Percentiles rank a stretch among this genome's conserved stretches.
phyloP scores from a whole-genome alignment of 37 sponge, comb jelly and placozoan genomes.

The Crambe crambe region DNA sequence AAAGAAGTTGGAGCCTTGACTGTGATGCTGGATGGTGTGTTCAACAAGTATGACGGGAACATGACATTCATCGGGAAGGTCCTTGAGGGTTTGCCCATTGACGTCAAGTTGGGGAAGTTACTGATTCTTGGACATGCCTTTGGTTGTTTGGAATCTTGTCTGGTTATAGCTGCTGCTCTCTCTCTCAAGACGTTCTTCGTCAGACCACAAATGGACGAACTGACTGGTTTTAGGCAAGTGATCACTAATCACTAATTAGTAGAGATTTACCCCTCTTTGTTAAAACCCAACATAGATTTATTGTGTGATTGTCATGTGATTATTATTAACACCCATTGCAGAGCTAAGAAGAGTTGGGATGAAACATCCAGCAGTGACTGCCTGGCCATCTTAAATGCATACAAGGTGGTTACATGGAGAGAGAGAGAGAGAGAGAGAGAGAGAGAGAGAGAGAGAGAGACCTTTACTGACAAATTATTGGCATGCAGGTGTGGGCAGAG shows the following conservation, averaged over 20 bases:
- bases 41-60: conserved; percentile 85
- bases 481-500: conserved; percentile 11
- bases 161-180: conserved; percentile 77
- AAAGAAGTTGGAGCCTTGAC: conserved; percentile 92
- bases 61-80: conserved; percentile 88
- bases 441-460: background rate
- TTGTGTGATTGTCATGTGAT: conserved; percentile 4
- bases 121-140: conserved; percentile 92
- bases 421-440: too few relatives aligned
- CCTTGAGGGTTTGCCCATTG: conserved; percentile 80
- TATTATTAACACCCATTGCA: too few relatives aligned
- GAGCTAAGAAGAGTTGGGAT: conserved; percentile 79
- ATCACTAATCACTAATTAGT: background rate
- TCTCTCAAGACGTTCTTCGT: conserved; percentile 71
- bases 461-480: background rate
- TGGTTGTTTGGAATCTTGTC: conserved; percentile 80
- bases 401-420: too few relatives aligned
- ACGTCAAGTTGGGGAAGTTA: conserved; percentile 79
- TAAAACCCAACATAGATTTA: background rate
- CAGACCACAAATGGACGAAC: conserved; percentile 15
- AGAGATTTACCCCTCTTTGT: background rate
- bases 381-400: conserved; percentile 83
- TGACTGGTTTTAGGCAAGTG: conserved; percentile 55
- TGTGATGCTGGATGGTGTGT: conserved; percentile 23
- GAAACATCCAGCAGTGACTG: conserved; percentile 78